Evolutionary conservation across 2,797 vertebrate species (phyloP), one percentile per base, ranked within the genome.

Genomic region (Sebastolobus alascanus): DNA sequence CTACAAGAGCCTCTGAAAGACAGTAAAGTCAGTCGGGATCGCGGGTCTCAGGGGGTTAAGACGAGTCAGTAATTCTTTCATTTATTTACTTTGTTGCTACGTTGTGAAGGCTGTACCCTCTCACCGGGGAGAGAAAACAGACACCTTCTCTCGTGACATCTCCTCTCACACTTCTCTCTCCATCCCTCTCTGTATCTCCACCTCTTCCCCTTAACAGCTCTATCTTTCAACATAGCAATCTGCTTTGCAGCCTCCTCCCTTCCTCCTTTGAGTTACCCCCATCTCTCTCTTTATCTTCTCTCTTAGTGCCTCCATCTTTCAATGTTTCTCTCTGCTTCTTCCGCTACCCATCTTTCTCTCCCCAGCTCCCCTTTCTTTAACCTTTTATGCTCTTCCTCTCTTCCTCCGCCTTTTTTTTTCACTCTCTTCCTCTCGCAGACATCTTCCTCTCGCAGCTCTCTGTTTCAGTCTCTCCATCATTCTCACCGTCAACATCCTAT

Each of bases 321-420:
- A 69, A 73, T 68, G 73, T 76, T 88, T 78, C 73, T 46, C 80
- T 40, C 68, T 40, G 63, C 73, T 63, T 83, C 87, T 85, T 89
- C 84, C 84, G 69, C 79, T 72, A 22, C 78, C 82, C 77, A 64
- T 81, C 75, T 40, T 35, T 84, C 79, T 71, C 73, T 75, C 85
- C 67, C 56, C 72, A 8, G 31, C 67, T 79, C 76, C 73, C 75
- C 69, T 90, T 88, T 85, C 86, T 91, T 85, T 84, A 89, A 90
- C 91, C 90, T 90, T 90, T 91, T 40, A 87, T 89, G 82, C 84
- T 74, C 83, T 71, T 67, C 73, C 67, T 58, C 84, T 74, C 83
- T 71, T 67, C 73, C 67, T 58, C 63, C 7, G 3, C 37, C 77
- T 61, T 37, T 43, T 55, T 40, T 31, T 61, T 56, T 3, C 43